These are phyloP conservation scores for Myotis myotis DNA, from an alignment of 2,797 vertebrate species.

Conservation along the genomic window DNA sequence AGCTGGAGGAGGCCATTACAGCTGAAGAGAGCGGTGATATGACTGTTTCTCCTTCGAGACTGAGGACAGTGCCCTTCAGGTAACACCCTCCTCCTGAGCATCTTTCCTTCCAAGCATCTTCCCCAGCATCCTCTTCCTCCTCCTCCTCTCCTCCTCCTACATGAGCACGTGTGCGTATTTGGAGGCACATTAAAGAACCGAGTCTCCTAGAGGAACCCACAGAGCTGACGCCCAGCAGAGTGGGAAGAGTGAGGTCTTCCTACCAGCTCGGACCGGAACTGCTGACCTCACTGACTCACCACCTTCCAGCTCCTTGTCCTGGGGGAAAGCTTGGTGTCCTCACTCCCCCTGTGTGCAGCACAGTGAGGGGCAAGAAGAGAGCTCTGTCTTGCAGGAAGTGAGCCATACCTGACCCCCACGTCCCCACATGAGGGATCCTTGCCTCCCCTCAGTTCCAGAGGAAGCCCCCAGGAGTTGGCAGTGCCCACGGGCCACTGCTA, in stretches of 20 bases:
- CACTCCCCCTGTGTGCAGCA: background rate
- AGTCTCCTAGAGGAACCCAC: background rate
- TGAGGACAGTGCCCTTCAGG: slow-evolving; percentile 82
- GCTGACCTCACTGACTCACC: background rate
- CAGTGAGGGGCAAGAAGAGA: background rate
- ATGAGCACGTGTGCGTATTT: background rate
- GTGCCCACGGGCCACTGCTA: background rate
- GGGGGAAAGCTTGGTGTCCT: background rate
- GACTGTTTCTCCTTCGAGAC: slow-evolving; percentile 80
- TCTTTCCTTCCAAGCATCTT: too few species aligned
- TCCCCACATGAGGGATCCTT: slow-evolving; percentile 53
- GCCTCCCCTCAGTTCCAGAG: background rate
- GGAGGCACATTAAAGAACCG: background rate
- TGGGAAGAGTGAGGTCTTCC: background rate
- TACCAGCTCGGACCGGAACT: background rate
- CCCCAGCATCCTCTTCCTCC: background rate
- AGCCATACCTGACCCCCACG: slow-evolving; percentile 45
- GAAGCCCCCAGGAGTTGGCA: background rate
- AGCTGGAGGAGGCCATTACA: slow-evolving; percentile 87
- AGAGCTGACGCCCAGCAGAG: background rate
- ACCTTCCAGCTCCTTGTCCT: background rate
- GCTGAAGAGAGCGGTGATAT: slow-evolving; percentile 84
- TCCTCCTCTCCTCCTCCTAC: background rate
- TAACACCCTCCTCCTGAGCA: slow-evolving; percentile 66
- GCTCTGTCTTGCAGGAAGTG: slow-evolving; percentile 73